Conservation (phyloP, 2,888 invertebrate genomes). For the Strigamia maritima region DNA sequence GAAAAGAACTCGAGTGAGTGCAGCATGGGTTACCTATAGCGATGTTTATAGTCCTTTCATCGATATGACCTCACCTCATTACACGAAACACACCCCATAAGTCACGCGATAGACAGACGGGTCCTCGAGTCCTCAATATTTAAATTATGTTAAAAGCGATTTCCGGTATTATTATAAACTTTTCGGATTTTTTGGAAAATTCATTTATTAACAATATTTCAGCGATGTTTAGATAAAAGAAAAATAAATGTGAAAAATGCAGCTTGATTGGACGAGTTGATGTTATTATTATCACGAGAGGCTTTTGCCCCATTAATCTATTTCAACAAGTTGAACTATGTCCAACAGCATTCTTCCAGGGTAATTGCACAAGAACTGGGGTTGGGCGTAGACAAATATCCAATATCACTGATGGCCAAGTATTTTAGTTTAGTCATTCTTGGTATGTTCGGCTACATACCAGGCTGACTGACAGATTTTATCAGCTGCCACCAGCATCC, state of each 20-base stretch:
- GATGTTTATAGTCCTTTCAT: too few species aligned
- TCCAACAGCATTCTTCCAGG: neutral
- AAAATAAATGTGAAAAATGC: neutral
- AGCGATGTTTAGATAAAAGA: too few species aligned
- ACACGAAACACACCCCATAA: too few species aligned
- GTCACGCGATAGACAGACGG: too few species aligned
- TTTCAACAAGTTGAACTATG: slow-evolving; percentile 7
- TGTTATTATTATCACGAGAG: neutral
- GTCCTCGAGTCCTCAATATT: too few species aligned
- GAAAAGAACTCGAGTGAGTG: too few species aligned
- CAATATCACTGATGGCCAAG: neutral
- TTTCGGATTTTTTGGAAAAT: too few species aligned
- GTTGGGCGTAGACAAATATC: neutral
- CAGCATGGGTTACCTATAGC: too few species aligned
- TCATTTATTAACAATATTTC: too few species aligned
- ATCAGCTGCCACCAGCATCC: slow-evolving; percentile 20
- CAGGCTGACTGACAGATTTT: slow-evolving; percentile 11
- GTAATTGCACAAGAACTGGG: neutral
- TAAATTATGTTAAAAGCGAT: too few species aligned
- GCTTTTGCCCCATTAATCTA: neutral
- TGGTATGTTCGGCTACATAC: slow-evolving; percentile 2
- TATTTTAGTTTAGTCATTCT: slow-evolving; percentile 15
- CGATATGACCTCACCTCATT: too few species aligned
- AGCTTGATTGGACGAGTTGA: neutral
- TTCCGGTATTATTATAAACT: too few species aligned